Percentiles rank a stretch among this genome's conserved stretches.
phyloP scores from a whole-genome alignment of 2,113 vertebrate genomes.

The Copsychus sechellarum region DNA sequence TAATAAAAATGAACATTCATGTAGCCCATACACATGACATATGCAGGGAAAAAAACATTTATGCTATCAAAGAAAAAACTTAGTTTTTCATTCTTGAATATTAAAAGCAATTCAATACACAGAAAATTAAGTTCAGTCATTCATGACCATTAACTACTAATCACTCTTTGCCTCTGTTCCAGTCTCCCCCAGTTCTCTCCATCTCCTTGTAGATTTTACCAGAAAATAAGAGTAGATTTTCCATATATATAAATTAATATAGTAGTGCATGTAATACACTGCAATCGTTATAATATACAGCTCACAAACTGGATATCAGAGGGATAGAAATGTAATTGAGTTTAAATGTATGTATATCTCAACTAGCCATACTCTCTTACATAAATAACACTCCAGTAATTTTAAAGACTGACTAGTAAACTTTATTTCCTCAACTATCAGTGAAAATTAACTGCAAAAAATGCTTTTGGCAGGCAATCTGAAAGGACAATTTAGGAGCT shows the following conservation, averaged over 20 bases:
- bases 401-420: neutral
- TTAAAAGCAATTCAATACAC: neutral
- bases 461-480: neutral
- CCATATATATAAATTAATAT: neutral
- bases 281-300: neutral
- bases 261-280: fast-evolving
- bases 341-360: neutral
- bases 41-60: neutral
- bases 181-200: neutral
- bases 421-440: neutral
- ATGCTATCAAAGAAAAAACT: neutral
- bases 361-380: neutral
- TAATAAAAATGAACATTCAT: neutral
- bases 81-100: neutral
- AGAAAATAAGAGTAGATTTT: neutral
- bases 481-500: neutral
- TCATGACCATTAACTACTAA: neutral
- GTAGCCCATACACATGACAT: neutral
- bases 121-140: neutral
- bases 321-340: neutral
- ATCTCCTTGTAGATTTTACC: neutral
- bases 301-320: neutral
- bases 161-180: neutral
- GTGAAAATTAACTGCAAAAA: neutral
- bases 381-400: neutral